Conservation (phyloP, 2,113 vertebrate species). For the Xerus inauris region DNA sequence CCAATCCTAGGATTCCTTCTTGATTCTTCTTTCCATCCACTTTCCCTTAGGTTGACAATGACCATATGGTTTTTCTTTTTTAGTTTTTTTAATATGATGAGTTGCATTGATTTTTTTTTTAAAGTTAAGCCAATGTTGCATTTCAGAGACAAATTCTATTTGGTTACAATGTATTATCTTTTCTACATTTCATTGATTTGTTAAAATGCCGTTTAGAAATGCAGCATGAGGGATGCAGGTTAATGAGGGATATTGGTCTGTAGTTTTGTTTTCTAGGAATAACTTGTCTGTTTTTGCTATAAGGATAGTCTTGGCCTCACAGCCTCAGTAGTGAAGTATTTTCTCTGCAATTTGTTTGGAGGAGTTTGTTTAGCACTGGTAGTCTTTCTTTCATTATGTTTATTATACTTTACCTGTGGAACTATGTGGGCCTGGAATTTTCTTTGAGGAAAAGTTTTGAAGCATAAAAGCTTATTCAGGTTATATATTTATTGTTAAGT, state of each 20-base stretch:
- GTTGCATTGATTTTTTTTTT: neutral
- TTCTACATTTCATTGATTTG: neutral
- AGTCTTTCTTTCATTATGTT: neutral
- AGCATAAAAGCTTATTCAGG: neutral
- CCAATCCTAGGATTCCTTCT: neutral
- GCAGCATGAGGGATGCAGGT: neutral
- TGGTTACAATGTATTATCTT: neutral
- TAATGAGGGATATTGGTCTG: neutral
- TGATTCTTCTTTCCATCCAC: neutral
- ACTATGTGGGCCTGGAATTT: neutral
- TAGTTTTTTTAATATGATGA: neutral
- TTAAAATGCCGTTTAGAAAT: conserved; percentile 15
- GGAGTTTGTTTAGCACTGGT: neutral
- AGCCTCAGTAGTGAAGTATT: neutral
- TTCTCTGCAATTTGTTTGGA: neutral
- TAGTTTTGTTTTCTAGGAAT: neutral
- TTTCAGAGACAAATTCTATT: neutral
- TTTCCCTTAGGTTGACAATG: neutral
- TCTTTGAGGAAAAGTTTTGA: neutral
- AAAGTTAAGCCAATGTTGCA: neutral
- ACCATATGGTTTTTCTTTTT: neutral
- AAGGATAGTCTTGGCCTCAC: neutral
- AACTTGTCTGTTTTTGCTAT: neutral
- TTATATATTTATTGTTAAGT: neutral
- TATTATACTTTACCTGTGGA: neutral